These are phyloP conservation scores for Oscheius myriophilus DNA, from an alignment of 2,888 invertebrate species.

Conservation along the genomic window DNA sequence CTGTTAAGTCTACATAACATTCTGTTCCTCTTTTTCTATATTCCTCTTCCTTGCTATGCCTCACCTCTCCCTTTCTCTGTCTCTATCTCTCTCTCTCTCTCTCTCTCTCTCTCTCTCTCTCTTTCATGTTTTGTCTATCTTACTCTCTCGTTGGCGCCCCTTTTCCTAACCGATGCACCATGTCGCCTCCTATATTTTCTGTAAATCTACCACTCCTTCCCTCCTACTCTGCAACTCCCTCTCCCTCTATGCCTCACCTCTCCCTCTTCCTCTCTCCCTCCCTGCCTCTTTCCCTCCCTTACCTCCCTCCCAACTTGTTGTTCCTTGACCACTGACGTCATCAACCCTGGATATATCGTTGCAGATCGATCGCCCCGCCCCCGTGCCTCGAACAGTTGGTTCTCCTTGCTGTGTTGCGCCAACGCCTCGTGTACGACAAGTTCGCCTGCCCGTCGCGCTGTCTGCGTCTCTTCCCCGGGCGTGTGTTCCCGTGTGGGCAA, in stretches of 20 bases:
- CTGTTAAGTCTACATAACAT: too few relatives aligned
- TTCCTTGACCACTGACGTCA: conserved; percentile 20
- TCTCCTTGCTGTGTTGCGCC: conserved; percentile 29
- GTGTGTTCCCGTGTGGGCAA: conserved; percentile 1
- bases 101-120: conserved; percentile 14
- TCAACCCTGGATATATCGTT: conserved; percentile 13
- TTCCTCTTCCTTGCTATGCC: too few relatives aligned
- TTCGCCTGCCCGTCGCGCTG: conserved; percentile 14
- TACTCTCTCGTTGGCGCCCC: too few relatives aligned
- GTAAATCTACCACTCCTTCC: too few relatives aligned
- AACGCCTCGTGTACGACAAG: conserved; percentile 32
- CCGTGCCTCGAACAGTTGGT: conserved; percentile 24
- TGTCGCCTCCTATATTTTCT: too few relatives aligned
- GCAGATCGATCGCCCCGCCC: conserved; percentile 29
- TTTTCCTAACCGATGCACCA: too few relatives aligned
- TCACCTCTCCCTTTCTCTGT: too few relatives aligned
- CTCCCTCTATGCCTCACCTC: conserved; percentile 13
- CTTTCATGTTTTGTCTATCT: conserved; percentile 7
- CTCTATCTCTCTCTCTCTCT: too few relatives aligned
- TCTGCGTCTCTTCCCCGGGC: conserved; percentile 12
- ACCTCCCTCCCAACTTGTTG: neutral
- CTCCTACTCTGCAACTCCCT: conserved; percentile 7
- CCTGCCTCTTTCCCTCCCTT: conserved; percentile 8
- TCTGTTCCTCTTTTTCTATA: too few relatives aligned
- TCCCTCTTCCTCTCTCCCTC: neutral